Base-by-base conservation (phyloP, 2,797 vertebrate genomes). In the Scleropages formosus region DNA sequence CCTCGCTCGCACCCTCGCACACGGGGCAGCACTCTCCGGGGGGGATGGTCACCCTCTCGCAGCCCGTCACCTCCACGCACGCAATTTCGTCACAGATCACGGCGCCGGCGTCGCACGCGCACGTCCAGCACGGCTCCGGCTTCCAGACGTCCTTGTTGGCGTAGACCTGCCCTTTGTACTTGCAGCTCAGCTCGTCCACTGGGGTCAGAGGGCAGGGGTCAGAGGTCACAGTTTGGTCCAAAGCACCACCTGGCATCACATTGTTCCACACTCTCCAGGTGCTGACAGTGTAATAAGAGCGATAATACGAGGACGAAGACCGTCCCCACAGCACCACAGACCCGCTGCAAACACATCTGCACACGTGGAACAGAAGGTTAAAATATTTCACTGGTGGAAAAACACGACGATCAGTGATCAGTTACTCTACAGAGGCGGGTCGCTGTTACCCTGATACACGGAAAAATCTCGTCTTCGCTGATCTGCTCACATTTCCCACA, bases 121-220 rank as follows among this genome's bases (percentile, higher is more conserved):
- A 99, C 83, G 99, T 96, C 77, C 95, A 92, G 80, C 98, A 99
- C 0, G 94, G 93, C 20, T 95, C 91, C 1, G 98, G 95, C 83
- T 99, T 99, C 98, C 98, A 99, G 82, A 99, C 92, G 83, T 99
- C 97, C 80, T 88, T 91, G 90, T 99, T 98, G 78, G 94, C 91
- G 89, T 98, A 99, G 60, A 93, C 87, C 87, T 97, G 94, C 18
- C 95, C 96, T 39, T 95, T 92, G 4, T 94, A 94, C n/a, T 85
- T 90, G 82, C 98, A 99, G 85, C 90, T 89, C 78, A 89, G 60
- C 72, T 94, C 94, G 85, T 95, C 96, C 78, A 84, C 91, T 93
- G 80, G 31, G 31, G 31, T 39, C 31, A 39, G 39, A 39, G 31
- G 31, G 31, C 31, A 39, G 31, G 39, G n/a, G n/a, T 31, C 11